A percentile compares a stretch with the other conserved stretches of the same genome.
These are phyloP conservation scores for Neogobius melanostomus DNA, from an alignment of 2,113 vertebrate genomes.

Conservation along the genomic window DNA sequence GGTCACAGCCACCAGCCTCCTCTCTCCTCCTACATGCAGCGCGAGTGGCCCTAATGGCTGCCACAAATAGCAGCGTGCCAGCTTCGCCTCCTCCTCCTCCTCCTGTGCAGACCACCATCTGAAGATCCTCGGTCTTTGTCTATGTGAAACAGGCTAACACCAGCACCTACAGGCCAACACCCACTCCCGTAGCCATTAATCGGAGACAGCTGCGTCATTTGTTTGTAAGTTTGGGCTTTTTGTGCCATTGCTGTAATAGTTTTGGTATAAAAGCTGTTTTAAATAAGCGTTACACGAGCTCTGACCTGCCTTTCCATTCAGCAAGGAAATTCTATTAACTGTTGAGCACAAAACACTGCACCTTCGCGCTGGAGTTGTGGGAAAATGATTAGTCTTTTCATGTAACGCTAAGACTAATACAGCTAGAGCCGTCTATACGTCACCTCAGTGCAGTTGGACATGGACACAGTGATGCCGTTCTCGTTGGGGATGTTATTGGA, in stretches of 20 bases:
- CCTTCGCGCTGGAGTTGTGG: not conserved
- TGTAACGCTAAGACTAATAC: no score
- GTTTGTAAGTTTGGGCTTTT: not conserved
- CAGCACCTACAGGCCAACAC: conserved; percentile 20
- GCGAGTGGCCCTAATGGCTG: conserved; percentile 53
- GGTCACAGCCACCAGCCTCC: conserved; percentile 36
- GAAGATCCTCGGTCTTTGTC: conserved; percentile 17
- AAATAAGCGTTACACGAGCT: not conserved
- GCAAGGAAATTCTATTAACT: not conserved
- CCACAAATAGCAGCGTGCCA: conserved; percentile 49
- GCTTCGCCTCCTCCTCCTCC: conserved; percentile 41
- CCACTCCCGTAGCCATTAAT: conserved; percentile 23
- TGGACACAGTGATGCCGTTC: conserved; percentile 82
- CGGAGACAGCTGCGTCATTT: conserved; percentile 3
- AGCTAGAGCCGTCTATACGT: not conserved
- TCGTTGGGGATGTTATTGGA: conserved; percentile 88
- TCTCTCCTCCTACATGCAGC: conserved; percentile 49
- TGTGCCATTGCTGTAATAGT: not conserved
- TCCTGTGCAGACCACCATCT: conserved; percentile 37
- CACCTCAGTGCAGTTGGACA: conserved; percentile 86
- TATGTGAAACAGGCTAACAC: not conserved
- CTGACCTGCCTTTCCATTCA: not conserved
- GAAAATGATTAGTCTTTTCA: no score
- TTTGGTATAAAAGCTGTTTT: not conserved
- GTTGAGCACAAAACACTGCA: not conserved